A percentile compares a stretch with the other conserved stretches of the same genome.
Conservation (phyloP, 1,140 invertebrate genomes). For the Semibalanus balanoides region DNA sequence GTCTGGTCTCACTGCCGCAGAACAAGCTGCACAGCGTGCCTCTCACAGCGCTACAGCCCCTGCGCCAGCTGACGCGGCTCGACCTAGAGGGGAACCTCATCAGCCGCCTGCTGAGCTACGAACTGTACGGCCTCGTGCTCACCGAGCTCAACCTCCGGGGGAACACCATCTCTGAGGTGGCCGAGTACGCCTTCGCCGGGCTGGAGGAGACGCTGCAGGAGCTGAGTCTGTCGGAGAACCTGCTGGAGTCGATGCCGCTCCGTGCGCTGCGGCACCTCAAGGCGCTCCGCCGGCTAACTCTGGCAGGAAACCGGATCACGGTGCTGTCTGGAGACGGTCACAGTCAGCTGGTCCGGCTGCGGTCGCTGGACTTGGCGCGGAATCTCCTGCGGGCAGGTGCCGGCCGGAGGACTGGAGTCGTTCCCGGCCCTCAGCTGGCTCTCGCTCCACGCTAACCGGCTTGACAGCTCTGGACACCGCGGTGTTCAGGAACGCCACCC, state of each 20-base stretch:
- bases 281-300: constrained; percentile 49
- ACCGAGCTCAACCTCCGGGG: constrained; percentile 49
- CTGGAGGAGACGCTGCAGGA: constrained; percentile 60
- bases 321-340: constrained; percentile 23
- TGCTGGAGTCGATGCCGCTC: constrained; percentile 57
- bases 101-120: constrained; percentile 62
- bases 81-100: constrained; percentile 78
- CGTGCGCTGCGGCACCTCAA: constrained; percentile 55
- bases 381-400: constrained; percentile 24
- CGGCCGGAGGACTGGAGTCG: constrained; percentile 24
- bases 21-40: constrained; percentile 63
- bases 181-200: constrained; percentile 59
- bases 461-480: constrained; percentile 24
- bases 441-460: constrained; percentile 28
- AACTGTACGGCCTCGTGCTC: constrained; percentile 65
- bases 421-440: constrained; percentile 27
- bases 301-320: constrained; percentile 69
- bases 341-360: constrained; percentile 21
- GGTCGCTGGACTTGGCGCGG: constrained; percentile 24
- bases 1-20: constrained; percentile 63
- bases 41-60: constrained; percentile 55
- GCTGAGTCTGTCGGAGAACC: constrained; percentile 63
- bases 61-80: constrained; percentile 56
- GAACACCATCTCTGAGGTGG: constrained; percentile 63
- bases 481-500: constrained; percentile 24